Base-by-base conservation (phyloP, 1,140 invertebrate species). In the Tigriopus japonicus region DNA sequence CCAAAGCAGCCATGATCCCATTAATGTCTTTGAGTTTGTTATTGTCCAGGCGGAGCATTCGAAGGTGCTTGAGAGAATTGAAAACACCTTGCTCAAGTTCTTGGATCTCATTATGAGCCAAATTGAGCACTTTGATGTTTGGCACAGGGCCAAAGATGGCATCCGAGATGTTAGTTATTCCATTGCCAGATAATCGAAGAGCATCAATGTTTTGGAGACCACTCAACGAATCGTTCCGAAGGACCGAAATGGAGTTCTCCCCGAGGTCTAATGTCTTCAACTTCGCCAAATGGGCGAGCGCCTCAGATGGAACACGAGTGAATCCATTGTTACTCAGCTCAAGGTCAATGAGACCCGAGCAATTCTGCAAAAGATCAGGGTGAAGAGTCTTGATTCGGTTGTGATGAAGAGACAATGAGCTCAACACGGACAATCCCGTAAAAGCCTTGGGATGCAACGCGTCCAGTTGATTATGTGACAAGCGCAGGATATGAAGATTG, bases 221-320 rank as follows among this genome's bases (percentile, higher is more conserved):
- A 63, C 77, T 76, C 68, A 92, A 87, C 15, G 85, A 85, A 23
- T 82, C 81, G 70, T 86, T 88, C 59, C 65, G 66, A 51, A 92
- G 81, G 66, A 81, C 81, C 51, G 80, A 78, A 63, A 94, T 89
- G 68, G 83, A 78, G 72, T 94, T 94, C 72, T 89, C 85, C 42
- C 86, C 86, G 65, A 93, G 76, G 73, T 93, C 87, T 52, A 94
- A 73, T 24, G 84, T 87, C 69, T 85, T 86, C 42, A 94, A 73
- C 65, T 84, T 77, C 9, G 82, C 82, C 61, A 92, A 81, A 68
- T 82, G 80, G 66, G 78, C 77, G 19, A 94, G 71, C 5, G 85
- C 85, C 67, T 80, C 71, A 35, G 28, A 5, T 2, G 90, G 89
- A 28, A 95, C 78, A 65, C 80, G 78, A 66, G 77, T 81, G 60